Conservation (phyloP, 2,888 invertebrate species). For the Gari tellinella region DNA sequence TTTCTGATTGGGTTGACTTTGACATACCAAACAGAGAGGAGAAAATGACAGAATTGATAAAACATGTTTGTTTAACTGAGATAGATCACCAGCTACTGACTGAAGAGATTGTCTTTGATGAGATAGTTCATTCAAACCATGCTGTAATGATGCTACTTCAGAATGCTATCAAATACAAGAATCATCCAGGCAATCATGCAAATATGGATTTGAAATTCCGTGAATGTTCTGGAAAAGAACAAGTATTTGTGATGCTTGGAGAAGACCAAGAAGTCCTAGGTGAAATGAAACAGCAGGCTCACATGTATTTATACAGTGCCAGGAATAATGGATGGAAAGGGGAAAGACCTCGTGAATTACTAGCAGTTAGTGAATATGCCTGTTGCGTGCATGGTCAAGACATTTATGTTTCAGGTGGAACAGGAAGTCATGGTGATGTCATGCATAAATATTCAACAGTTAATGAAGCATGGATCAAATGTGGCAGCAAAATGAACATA, state of each 20-base stretch:
- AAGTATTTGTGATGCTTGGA: slow-evolving; percentile 13
- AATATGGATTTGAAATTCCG: slow-evolving; percentile 33
- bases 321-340: neutral
- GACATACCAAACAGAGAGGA: slow-evolving; percentile 21
- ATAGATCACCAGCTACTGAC: slow-evolving; percentile 24
- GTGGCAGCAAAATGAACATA: slow-evolving; percentile 2
- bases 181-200: slow-evolving; percentile 30
- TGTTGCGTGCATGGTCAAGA: neutral
- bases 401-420: slow-evolving; percentile 7
- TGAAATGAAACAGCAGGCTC: no score
- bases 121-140: slow-evolving; percentile 20
- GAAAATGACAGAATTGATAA: slow-evolving; percentile 13
- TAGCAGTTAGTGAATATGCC: no score
- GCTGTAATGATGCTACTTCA: slow-evolving; percentile 18
- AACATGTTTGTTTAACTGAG: slow-evolving; percentile 29
- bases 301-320: no score
- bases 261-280: neutral
- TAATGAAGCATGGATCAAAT: neutral
- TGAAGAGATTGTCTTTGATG: slow-evolving; percentile 40
- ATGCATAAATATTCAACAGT: slow-evolving; percentile 9
- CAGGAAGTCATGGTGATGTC: no score
- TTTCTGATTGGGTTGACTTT: slow-evolving; percentile 35
- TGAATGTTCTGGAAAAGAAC: slow-evolving; percentile 27
- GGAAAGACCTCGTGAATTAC: neutral
- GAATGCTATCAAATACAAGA: slow-evolving; percentile 22